These are phyloP conservation scores for Globodera ellingtonae DNA, from an alignment of 1,140 invertebrate genomes.

Conservation along the genomic window DNA sequence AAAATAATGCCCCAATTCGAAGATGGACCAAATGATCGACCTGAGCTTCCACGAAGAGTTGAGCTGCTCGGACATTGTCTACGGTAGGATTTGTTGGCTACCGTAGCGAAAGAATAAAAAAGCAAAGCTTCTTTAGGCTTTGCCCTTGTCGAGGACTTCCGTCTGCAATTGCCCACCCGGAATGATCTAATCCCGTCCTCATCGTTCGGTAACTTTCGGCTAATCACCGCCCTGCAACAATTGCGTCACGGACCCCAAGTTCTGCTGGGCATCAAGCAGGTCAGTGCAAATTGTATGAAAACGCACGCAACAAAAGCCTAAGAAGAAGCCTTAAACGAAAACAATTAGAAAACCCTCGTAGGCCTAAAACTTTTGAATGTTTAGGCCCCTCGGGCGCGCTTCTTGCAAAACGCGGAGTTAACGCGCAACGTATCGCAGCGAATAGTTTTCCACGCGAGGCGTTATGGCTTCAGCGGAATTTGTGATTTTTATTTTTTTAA, in stretches of 20 bases:
- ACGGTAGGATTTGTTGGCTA: background rate
- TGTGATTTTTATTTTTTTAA: background rate
- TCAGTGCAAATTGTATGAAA: background rate
- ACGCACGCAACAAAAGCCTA: background rate
- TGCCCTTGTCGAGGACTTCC: slow-evolving; percentile 7
- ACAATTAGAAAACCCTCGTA: too few species aligned
- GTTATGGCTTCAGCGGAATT: slow-evolving; percentile 26
- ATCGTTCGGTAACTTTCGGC: slow-evolving; percentile 18
- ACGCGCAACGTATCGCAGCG: slow-evolving; percentile 13
- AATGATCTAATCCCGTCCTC: slow-evolving; percentile 19
- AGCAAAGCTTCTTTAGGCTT: background rate
- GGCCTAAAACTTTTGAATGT: background rate
- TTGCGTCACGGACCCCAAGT: slow-evolving; percentile 9
- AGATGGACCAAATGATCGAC: slow-evolving; percentile 10
- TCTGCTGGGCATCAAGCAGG: slow-evolving; percentile 17
- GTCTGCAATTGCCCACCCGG: slow-evolving; percentile 1
- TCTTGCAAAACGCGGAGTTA: background rate
- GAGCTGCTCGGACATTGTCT: slow-evolving; percentile 24
- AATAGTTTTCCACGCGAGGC: slow-evolving; percentile 18
- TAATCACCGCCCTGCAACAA: slow-evolving; percentile 7
- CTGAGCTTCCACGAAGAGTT: slow-evolving; percentile 19
- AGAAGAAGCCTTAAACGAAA: too few species aligned
- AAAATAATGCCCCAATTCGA: background rate
- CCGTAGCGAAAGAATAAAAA: background rate
- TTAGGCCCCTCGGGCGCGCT: background rate